Evolutionary conservation across 2,888 invertebrate species (phyloP).

Genomic region (Cantharis rustica): DNA sequence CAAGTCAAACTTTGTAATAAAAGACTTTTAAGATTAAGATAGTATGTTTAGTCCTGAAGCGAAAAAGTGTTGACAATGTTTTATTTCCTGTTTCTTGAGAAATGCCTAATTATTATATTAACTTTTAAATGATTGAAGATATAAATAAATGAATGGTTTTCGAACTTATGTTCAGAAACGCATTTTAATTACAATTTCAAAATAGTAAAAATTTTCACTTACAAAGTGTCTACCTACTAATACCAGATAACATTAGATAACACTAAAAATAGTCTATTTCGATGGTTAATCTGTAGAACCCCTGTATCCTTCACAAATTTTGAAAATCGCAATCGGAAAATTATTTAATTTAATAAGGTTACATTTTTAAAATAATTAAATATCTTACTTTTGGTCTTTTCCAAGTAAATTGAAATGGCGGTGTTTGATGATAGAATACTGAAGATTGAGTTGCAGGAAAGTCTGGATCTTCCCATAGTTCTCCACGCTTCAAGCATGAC

Average conservation of each 20-base stretch:
- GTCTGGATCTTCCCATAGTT: conserved; percentile 90
- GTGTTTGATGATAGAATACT: conserved; percentile 92
- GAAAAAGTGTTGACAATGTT: background rate
- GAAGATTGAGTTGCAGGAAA: conserved; percentile 88
- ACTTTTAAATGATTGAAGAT: no score
- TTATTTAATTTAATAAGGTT: no score
- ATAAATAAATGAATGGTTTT: no score
- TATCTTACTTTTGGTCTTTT: conserved; percentile 77
- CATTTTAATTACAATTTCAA: no score
- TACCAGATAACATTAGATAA: no score
- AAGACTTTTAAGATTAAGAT: background rate
- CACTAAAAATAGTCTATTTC: no score
- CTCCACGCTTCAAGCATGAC: conserved; percentile 77
- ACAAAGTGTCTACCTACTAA: no score
- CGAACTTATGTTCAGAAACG: no score
- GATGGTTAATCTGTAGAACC: no score
- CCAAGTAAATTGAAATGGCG: conserved; percentile 93
- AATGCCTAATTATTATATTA: background rate
- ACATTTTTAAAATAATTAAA: background rate
- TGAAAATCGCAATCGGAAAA: no score
- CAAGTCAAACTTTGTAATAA: background rate
- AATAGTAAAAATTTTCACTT: no score
- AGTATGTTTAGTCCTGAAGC: background rate
- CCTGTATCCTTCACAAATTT: no score
- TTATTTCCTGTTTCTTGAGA: background rate